These are phyloP conservation scores for Salvelinus namaycush DNA, from an alignment of 2,113 vertebrate genomes.

Conservation along the genomic window DNA sequence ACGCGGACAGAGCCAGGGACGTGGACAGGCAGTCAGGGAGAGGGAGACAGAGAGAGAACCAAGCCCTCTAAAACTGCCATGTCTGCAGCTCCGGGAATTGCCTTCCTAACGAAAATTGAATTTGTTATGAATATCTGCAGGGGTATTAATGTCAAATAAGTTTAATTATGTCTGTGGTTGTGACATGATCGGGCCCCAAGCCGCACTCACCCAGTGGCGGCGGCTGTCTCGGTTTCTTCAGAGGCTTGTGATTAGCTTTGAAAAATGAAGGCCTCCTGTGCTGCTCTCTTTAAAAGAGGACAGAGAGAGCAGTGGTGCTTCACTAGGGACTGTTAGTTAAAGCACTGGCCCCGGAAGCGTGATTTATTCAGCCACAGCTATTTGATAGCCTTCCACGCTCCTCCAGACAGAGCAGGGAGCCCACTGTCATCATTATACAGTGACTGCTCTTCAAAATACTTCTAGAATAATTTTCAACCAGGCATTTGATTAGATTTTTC, in stretches of 20 bases:
- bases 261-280: not conserved
- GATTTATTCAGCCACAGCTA: not conserved
- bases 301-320: not conserved
- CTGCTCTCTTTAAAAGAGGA: not conserved
- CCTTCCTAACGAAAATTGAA: not conserved
- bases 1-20: not conserved
- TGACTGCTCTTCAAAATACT: no score
- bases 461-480: no score
- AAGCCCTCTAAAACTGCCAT: not conserved
- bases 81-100: not conserved
- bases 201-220: not conserved
- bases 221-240: not conserved
- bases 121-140: not conserved
- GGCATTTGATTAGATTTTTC: no score
- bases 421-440: no score
- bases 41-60: not conserved
- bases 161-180: not conserved
- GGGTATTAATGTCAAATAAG: not conserved
- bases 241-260: not conserved
- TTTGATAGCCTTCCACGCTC: conserved; percentile 2
- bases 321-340: not conserved
- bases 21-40: not conserved
- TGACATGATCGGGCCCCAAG: not conserved
- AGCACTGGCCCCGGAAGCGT: not conserved
- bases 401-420: not conserved